Evolutionary conservation across 2,797 vertebrate genomes (phyloP).

Genomic region (Sebastes hopkinsi): DNA sequence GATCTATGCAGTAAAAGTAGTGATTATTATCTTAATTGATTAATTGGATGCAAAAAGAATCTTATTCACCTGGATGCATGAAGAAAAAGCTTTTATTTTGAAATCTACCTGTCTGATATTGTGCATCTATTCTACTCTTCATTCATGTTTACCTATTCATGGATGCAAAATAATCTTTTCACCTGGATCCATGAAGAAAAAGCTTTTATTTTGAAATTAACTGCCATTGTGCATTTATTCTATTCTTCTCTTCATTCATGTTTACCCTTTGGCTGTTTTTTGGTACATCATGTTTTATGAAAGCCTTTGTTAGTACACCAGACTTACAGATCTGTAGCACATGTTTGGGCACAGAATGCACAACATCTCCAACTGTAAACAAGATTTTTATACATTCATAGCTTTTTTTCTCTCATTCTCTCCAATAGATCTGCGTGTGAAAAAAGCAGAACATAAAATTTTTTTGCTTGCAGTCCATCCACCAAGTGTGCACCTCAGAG

Average conservation of each 20-base stretch:
- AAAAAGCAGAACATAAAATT: background rate
- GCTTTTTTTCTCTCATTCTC: background rate
- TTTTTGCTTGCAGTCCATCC: slow-evolving; percentile 9
- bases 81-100: too few relatives aligned
- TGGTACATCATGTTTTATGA: slow-evolving; percentile 18
- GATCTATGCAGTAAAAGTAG: slow-evolving; percentile 4
- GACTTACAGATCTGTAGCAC: slow-evolving; percentile 24
- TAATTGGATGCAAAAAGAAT: background rate
- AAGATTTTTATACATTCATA: background rate
- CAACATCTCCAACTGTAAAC: slow-evolving; percentile 7
- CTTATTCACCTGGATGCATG: too few relatives aligned
- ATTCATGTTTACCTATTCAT: too few relatives aligned
- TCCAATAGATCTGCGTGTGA: background rate
- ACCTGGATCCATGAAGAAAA: background rate
- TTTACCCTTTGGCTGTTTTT: background rate
- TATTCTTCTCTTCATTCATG: background rate
- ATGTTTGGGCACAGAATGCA: slow-evolving; percentile 3
- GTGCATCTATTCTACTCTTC: too few relatives aligned
- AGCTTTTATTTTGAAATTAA: background rate
- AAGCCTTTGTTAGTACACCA: slow-evolving; percentile 11
- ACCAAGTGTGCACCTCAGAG: slow-evolving; percentile 18
- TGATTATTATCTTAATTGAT: background rate
- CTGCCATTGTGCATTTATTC: background rate
- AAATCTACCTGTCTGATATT: too few relatives aligned
- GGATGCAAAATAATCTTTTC: background rate